Percentiles rank a stretch among this genome's conserved stretches.
Conservation (phyloP, 2,113 vertebrate species). For the Aptenodytes forsteri region DNA sequence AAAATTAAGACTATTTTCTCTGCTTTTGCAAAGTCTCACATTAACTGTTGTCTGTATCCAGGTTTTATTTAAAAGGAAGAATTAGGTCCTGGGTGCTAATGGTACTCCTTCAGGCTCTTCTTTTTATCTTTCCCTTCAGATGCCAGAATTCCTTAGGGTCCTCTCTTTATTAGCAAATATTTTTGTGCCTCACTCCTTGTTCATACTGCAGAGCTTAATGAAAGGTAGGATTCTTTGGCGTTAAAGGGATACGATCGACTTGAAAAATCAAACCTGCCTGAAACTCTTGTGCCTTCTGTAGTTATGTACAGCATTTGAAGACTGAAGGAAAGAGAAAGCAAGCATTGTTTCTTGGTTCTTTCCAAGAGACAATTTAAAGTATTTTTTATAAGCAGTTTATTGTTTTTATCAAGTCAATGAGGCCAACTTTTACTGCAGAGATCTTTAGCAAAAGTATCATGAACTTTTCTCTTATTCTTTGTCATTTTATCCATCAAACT, state of each 20-base stretch:
- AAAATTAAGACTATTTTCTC: neutral
- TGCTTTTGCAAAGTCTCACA: neutral
- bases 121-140: neutral
- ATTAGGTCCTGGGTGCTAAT: neutral
- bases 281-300: neutral
- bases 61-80: neutral
- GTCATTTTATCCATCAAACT: neutral
- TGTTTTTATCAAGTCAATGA: neutral
- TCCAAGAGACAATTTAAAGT: neutral
- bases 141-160: neutral
- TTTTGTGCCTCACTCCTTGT: neutral
- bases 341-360: neutral
- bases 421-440: neutral
- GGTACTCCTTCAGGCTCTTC: neutral
- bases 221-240: neutral
- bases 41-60: neutral
- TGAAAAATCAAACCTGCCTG: neutral
- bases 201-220: neutral
- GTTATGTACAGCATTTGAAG: neutral
- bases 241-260: neutral
- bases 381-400: neutral
- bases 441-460: neutral
- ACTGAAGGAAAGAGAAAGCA: neutral
- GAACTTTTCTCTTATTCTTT: neutral
- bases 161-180: neutral